Evolutionary conservation across 2,113 vertebrate species (phyloP).

Genomic region (Mus spicilegus): DNA sequence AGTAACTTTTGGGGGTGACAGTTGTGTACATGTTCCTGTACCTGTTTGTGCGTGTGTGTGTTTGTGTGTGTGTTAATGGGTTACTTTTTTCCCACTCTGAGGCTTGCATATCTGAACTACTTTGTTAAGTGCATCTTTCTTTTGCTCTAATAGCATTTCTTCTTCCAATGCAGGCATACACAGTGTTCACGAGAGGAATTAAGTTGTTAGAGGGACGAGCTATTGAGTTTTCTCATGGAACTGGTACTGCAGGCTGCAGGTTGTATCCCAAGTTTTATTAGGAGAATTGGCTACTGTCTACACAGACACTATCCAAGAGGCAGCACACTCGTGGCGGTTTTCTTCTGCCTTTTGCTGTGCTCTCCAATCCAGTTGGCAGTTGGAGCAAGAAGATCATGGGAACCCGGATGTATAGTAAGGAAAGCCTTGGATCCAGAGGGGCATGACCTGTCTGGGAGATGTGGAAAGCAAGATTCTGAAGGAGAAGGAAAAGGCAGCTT

Average conservation of each 20-base stretch:
- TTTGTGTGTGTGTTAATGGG: background rate
- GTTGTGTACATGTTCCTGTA: background rate
- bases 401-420: background rate
- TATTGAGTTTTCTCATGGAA: background rate
- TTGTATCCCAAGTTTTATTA: background rate
- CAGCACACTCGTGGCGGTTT: background rate
- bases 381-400: background rate
- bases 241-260: background rate
- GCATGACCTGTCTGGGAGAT: background rate
- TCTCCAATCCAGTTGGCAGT: background rate
- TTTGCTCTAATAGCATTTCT: background rate
- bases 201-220: background rate
- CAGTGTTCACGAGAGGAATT: background rate
- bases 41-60: background rate
- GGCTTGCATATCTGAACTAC: background rate
- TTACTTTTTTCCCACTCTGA: background rate
- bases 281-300: background rate
- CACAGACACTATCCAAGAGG: background rate
- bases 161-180: background rate
- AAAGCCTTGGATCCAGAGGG: background rate
- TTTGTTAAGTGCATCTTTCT: background rate
- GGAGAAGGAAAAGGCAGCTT: background rate
- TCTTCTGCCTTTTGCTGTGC: background rate
- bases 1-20: background rate
- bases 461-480: background rate